These are phyloP conservation scores for Coracopsis vasa DNA, from an alignment of 2,113 vertebrate genomes.

Conservation along the genomic window DNA sequence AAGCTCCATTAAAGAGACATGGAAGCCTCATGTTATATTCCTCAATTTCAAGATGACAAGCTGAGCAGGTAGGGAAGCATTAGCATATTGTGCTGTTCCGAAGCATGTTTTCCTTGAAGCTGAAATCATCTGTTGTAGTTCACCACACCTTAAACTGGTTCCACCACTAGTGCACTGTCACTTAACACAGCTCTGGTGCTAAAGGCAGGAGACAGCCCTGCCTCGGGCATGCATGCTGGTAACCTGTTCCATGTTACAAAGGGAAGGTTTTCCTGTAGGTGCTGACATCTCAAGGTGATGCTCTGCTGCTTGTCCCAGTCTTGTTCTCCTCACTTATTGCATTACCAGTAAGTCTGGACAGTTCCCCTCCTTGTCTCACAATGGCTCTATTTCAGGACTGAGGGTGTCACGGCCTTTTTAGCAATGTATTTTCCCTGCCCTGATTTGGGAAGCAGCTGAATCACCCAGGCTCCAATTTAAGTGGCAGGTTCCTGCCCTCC, in stretches of 20 bases:
- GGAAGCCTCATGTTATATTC: not conserved
- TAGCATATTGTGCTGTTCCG: not conserved
- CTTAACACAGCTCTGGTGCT: not conserved
- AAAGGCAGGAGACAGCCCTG: not conserved
- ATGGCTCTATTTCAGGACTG: not conserved
- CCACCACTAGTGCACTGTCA: not conserved
- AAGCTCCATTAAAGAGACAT: not conserved
- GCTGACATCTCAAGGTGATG: not conserved
- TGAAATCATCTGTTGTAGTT: not conserved
- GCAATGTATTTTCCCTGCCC: accelerated
- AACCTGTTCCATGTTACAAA: not conserved
- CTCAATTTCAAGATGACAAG: not conserved
- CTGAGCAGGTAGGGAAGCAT: not conserved
- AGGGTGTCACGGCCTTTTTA: not conserved
- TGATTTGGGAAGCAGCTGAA: not conserved
- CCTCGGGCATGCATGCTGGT: not conserved
- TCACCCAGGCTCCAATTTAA: not conserved
- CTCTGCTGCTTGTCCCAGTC: not conserved
- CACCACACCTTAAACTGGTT: constrained; percentile 31
- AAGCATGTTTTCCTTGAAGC: not conserved
- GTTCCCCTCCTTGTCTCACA: not conserved
- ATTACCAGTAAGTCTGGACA: not conserved
- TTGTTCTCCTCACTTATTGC: not conserved
- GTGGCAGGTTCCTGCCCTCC: not conserved
- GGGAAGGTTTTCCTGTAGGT: not conserved